Conservation (phyloP, 2,113 vertebrate species). For the Burhinus bistriatus region DNA sequence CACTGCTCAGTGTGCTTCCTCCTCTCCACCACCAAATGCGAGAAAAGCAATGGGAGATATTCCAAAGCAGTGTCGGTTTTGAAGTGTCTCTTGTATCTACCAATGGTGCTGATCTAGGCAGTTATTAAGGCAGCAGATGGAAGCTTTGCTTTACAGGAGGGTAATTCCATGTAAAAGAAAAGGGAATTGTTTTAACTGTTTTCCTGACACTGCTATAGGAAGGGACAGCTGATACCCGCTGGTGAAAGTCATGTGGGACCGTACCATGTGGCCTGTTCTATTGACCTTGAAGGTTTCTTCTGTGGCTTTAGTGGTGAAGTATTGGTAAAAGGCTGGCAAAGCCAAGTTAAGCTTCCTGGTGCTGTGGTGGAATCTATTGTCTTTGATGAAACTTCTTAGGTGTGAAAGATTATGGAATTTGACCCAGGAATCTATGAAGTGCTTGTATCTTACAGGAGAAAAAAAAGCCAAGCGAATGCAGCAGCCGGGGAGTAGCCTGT, state of each 20-base stretch:
- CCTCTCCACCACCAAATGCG: neutral
- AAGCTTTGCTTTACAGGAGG: neutral
- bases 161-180: neutral
- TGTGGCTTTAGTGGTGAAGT: neutral
- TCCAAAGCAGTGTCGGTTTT: neutral
- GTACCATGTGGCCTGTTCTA: rapidly evolving
- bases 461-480: neutral
- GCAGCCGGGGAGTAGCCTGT: neutral
- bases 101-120: neutral
- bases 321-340: neutral
- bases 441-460: neutral
- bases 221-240: neutral
- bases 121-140: neutral
- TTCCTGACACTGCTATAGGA: neutral
- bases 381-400: rapidly evolving
- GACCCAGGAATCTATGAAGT: neutral
- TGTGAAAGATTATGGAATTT: neutral
- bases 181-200: neutral
- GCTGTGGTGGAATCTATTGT: neutral
- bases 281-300: neutral
- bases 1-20: neutral
- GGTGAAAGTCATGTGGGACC: neutral
- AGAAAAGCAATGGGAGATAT: neutral
- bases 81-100: neutral
- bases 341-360: neutral